Evolutionary conservation across 2,797 vertebrate species (phyloP), one percentile per base, ranked within the genome.

Genomic region (Galagoides demidoff): DNA sequence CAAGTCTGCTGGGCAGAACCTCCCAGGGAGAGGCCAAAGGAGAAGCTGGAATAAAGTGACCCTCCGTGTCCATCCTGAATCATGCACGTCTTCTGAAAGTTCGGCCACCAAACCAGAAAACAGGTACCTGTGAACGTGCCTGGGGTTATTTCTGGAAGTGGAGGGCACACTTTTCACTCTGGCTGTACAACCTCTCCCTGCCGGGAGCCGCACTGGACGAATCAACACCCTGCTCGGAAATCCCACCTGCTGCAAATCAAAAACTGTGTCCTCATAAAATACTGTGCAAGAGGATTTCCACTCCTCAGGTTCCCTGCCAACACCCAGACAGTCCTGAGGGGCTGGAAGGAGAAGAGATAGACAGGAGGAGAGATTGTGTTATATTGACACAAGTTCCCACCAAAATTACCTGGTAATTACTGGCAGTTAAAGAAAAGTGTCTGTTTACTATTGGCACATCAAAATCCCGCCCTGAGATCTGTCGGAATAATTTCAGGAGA

Each of bases 61-160:
- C 5, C 0, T 3, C 20, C 10, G 12, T 49, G 85, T 85, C 49
- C 22, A 22, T 3, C 29, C 71, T 13, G 34, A 71, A 25, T 85
- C 27, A 55, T 7, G 49, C 27, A 55, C 9, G 63, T 45, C n/a
- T 89, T 86, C 66, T 79, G 71, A 6, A 68, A 20, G 1, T 5
- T 20, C 6, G 27, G 29, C 43, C 17, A n/a, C 73, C 29, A n/a
- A 61, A 63, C n/a, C 20, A 7, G 23, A 66, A 14, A 16, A 29
- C 2, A 0, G 5, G 23, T 3, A 8, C 19, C 27, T 43, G 2
- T 0, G 0, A 43, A 17, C 14, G 2, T 11, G 23, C 3, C 20
- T 0, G 4, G 13, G 16, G 34, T 43, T 29, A 5, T 12, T 74
- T 57, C 63, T 22, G 14, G 31, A 20, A 49, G 17, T 13, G 23